Percentiles rank a stretch among this genome's conserved stretches.
phyloP scores from a whole-genome alignment of 2,888 invertebrate species.

The Andrena bucephala region DNA sequence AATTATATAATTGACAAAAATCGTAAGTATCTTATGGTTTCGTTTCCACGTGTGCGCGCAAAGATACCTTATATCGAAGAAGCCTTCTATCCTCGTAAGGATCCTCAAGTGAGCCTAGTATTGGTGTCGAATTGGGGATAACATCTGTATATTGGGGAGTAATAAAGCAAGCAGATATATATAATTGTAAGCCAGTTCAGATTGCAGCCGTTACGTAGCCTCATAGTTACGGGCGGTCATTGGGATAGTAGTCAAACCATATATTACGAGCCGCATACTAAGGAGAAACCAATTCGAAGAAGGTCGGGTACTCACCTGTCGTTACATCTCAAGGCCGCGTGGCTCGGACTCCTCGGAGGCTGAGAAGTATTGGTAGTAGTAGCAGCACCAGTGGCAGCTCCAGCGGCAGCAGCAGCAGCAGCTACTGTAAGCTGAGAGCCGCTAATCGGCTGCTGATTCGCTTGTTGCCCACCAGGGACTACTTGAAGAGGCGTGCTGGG shows the following conservation, averaged over 20 bases:
- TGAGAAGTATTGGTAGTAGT: conserved; percentile 69
- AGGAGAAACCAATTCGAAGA: conserved; percentile 15
- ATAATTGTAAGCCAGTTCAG: no score
- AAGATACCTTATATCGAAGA: no score
- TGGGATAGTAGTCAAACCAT: background rate
- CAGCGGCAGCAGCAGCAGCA: conserved; percentile 46
- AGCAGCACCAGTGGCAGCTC: no score
- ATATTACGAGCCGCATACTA: background rate
- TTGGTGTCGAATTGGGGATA: background rate
- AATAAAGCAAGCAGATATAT: background rate
- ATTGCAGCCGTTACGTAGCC: no score
- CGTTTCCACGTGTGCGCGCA: no score
- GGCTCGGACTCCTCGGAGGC: conserved; percentile 84
- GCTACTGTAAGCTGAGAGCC: conserved; percentile 78
- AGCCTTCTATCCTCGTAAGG: background rate
- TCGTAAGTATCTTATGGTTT: no score
- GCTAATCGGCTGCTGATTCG: conserved; percentile 72
- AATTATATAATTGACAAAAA: no score
- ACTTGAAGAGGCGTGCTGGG: conserved; percentile 89
- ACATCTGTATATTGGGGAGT: conserved; percentile 8
- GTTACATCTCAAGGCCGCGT: conserved; percentile 79
- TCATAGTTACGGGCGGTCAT: background rate
- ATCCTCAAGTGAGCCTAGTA: background rate
- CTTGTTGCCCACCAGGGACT: conserved; percentile 79
- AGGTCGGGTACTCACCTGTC: conserved; percentile 75